These are phyloP conservation scores for Dusona sp. DNA, from an alignment of 2,888 invertebrate genomes.

Conservation along the genomic window DNA sequence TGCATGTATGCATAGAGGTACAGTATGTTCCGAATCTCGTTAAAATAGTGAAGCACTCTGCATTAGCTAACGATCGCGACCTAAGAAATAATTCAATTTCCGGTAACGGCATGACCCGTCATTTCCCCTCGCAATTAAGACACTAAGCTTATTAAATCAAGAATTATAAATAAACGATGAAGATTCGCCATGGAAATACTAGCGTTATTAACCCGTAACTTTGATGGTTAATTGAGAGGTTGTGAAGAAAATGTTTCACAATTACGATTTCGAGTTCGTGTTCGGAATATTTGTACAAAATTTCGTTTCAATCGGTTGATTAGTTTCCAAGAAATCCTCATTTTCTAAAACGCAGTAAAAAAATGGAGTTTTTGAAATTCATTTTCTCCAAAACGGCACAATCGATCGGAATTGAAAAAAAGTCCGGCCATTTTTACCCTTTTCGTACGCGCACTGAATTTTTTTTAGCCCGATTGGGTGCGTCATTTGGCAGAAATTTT, in stretches of 20 bases:
- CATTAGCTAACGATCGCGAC: slow-evolving; percentile 22
- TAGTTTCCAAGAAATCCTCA: not conserved
- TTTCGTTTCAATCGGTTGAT: not conserved
- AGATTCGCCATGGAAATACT: not conserved
- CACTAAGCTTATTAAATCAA: slow-evolving; percentile 43
- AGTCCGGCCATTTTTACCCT: not conserved
- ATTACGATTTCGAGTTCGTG: not conserved
- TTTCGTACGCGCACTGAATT: not conserved
- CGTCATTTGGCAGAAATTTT: not conserved
- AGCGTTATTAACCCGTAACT: not conserved
- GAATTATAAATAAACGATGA: not conserved
- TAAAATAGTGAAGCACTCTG: slow-evolving; percentile 37
- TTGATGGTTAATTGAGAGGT: not conserved
- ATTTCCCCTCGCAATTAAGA: slow-evolving; percentile 57
- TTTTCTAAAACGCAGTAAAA: not conserved
- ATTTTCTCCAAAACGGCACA: not conserved
- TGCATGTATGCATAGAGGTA: slow-evolving; percentile 29
- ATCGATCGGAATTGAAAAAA: not conserved
- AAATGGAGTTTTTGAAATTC: not conserved
- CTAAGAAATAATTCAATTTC: slow-evolving; percentile 60
- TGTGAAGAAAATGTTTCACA: not conserved
- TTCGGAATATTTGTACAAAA: not conserved
- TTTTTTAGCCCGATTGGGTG: not conserved
- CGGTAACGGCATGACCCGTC: slow-evolving; percentile 52
- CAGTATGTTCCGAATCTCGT: slow-evolving; percentile 46